A percentile compares a stretch with the other conserved stretches of the same genome.
Evolutionary conservation across 2,113 vertebrate species (phyloP).

Genomic region (Tauraco erythrolophus): DNA sequence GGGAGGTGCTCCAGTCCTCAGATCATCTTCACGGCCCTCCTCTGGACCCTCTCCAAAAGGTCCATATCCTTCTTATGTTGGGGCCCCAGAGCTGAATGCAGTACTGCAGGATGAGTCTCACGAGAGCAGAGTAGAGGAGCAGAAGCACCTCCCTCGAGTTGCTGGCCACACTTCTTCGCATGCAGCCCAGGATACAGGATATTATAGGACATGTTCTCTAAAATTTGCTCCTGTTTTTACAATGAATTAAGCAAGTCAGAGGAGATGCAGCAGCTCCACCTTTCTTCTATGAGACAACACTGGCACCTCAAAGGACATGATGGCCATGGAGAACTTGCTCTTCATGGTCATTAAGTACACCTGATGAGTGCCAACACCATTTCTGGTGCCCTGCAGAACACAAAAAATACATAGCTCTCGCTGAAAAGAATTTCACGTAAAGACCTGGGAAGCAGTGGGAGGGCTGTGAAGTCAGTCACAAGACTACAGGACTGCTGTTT

Average conservation of each 20-base stretch:
- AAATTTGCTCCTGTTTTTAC: not conserved
- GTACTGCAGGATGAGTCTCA: too few relatives aligned
- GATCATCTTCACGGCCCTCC: too few relatives aligned
- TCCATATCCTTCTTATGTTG: too few relatives aligned
- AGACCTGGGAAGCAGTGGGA: not conserved
- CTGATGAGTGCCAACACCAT: not conserved
- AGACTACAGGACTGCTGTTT: not conserved
- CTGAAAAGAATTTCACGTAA: not conserved
- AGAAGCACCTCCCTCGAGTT: too few relatives aligned
- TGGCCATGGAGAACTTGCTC: not conserved
- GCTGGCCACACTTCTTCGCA: too few relatives aligned
- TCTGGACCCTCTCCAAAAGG: too few relatives aligned
- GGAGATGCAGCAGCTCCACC: not conserved
- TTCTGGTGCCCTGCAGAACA: not conserved
- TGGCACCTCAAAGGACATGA: not conserved
- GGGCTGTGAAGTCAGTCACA: not conserved
- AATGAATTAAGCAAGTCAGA: not conserved
- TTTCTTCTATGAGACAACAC: not conserved
- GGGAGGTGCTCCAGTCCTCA: too few relatives aligned
- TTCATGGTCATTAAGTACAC: not conserved
- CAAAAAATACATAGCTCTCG: not conserved
- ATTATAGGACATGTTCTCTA: not conserved
- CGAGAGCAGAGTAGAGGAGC: too few relatives aligned
- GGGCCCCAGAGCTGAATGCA: too few relatives aligned
- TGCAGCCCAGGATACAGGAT: too few relatives aligned